phyloP scores from a whole-genome alignment of 2,888 invertebrate species.

The Crossocerus cetratus region DNA sequence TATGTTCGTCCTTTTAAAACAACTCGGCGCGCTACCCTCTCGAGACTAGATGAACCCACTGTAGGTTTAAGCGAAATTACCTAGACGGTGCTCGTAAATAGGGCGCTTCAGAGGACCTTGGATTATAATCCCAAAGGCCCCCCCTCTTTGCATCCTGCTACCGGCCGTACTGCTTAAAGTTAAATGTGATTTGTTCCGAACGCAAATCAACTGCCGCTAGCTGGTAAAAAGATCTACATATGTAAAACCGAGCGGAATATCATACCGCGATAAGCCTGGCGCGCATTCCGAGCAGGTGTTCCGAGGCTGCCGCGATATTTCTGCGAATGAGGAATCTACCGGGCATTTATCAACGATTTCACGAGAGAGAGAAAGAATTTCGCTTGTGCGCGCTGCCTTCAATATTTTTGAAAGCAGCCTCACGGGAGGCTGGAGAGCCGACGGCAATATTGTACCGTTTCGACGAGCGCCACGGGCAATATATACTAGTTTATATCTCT shows the following conservation, averaged over 20 bases:
- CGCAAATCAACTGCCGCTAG: constrained; percentile 15
- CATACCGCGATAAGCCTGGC: too few relatives aligned
- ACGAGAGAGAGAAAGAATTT: constrained; percentile 4
- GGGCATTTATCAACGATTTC: neutral
- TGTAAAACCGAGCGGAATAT: neutral
- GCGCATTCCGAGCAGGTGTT: neutral
- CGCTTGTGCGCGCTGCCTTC: neutral
- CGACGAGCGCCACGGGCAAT: constrained; percentile 33
- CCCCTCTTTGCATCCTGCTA: constrained; percentile 13
- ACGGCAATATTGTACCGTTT: constrained; percentile 35
- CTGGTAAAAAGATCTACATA: constrained; percentile 34
- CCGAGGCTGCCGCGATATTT: neutral
- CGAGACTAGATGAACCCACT: constrained; percentile 20
- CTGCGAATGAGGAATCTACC: neutral
- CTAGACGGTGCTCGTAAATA: constrained; percentile 45
- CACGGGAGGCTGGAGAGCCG: constrained; percentile 22
- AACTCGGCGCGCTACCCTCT: constrained; percentile 30
- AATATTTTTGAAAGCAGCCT: constrained; percentile 24
- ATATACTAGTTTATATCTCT: neutral
- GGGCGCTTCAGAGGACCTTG: constrained; percentile 38
- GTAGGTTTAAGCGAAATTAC: constrained; percentile 53
- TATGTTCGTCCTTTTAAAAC: constrained; percentile 35
- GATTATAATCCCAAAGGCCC: constrained; percentile 59
- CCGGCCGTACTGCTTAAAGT: constrained; percentile 37
- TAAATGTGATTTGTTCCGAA: constrained; percentile 45